These are phyloP conservation scores for Sinocyclocheilus maitianheensis DNA, from an alignment of 2,113 vertebrate species.

Conservation along the genomic window DNA sequence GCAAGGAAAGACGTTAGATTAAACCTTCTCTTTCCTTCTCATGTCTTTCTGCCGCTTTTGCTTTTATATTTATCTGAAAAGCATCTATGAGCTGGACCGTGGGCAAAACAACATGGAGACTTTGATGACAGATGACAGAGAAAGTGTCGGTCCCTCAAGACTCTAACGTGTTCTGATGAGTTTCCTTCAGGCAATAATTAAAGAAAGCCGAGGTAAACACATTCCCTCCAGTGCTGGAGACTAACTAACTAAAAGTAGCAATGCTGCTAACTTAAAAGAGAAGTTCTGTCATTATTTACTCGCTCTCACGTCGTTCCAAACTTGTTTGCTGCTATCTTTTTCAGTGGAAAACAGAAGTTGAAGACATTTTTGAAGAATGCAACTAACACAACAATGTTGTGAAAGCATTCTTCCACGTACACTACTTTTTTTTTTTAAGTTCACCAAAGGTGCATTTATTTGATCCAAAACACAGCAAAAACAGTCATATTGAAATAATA, in stretches of 20 bases:
- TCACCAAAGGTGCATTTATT: not conserved
- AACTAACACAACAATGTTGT: not conserved
- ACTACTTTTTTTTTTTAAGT: not conserved
- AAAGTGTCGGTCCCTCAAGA: slow-evolving; percentile 40
- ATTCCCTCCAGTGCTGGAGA: not conserved
- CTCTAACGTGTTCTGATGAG: slow-evolving; percentile 14
- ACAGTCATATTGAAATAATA: not conserved
- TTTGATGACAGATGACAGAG: slow-evolving; percentile 50
- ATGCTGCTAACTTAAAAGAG: slow-evolving; percentile 8
- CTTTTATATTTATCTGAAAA: slow-evolving; percentile 27
- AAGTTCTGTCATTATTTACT: slow-evolving; percentile 17
- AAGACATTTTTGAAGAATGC: slow-evolving; percentile 3
- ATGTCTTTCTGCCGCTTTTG: not conserved
- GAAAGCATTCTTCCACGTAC: not conserved
- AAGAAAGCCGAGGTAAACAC: slow-evolving; percentile 10
- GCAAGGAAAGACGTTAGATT: not conserved
- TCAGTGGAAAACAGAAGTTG: not conserved
- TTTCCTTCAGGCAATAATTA: slow-evolving; percentile 42
- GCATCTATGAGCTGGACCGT: slow-evolving; percentile 17
- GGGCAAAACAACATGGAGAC: slow-evolving; percentile 27
- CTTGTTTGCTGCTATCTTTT: not conserved
- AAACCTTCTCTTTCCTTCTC: not conserved
- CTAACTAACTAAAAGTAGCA: slow-evolving; percentile 4
- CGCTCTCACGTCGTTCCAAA: not conserved
- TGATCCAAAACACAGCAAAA: not conserved